A percentile compares a stretch with the other conserved stretches of the same genome.
These are phyloP conservation scores for Drosophila histrio DNA, from an alignment of 2,888 invertebrate genomes.

Conservation along the genomic window DNA sequence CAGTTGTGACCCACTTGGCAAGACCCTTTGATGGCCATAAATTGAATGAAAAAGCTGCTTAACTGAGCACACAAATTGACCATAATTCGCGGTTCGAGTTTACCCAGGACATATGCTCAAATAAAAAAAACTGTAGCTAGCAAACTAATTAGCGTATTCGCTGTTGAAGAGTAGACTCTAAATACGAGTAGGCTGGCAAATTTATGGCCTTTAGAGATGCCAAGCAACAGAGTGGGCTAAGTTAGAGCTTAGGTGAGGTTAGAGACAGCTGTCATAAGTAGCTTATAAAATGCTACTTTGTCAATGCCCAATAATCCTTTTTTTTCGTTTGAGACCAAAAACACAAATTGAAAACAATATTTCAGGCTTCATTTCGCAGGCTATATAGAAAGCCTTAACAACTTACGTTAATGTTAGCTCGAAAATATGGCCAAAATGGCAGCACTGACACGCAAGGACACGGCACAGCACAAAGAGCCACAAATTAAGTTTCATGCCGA, in stretches of 20 bases:
- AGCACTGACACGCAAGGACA: slow-evolving; percentile 48
- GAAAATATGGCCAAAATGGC: slow-evolving; percentile 24
- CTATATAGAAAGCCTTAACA: not conserved
- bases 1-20: slow-evolving; percentile 12
- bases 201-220: not conserved
- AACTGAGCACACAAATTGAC: slow-evolving; percentile 38
- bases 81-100: slow-evolving; percentile 29
- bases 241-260: not conserved
- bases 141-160: slow-evolving; percentile 11
- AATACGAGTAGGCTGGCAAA: not conserved
- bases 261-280: not conserved
- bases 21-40: slow-evolving; percentile 14
- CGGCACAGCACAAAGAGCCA: slow-evolving; percentile 43
- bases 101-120: slow-evolving; percentile 6
- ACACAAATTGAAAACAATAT: slow-evolving; percentile 12
- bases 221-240: not conserved
- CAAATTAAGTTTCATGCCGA: slow-evolving; percentile 74
- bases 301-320: not conserved
- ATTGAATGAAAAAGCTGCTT: slow-evolving; percentile 19
- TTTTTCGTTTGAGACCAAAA: not conserved
- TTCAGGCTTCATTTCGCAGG: slow-evolving; percentile 3
- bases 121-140: slow-evolving; percentile 5
- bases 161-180: not conserved
- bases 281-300: not conserved
- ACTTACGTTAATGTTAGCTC: not conserved